Evolutionary conservation across 2,113 vertebrate genomes (phyloP), one percentile per base, ranked within the genome.

Genomic region (Entelurus aequoreus): DNA sequence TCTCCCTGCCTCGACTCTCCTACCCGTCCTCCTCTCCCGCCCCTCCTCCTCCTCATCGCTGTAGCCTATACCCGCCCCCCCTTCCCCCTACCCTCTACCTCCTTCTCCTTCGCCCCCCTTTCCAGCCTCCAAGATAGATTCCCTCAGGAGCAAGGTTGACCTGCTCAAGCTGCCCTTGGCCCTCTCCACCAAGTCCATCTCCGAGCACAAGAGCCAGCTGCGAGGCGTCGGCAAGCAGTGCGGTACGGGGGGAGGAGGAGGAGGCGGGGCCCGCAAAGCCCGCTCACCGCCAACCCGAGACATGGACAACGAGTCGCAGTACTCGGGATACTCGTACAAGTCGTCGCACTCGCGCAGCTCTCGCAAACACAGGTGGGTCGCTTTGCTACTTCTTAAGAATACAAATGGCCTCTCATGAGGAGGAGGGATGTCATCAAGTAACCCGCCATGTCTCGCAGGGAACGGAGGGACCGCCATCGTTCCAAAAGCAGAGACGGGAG

Each of bases 251-350:
- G 91, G 44, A 81, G 90, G 19, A 67, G 87, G 78, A 69, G 83
- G 36, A 77, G 88, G 83, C 66, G 79, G 89, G 81, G 83, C 89
- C 78, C 90, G 72, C 72, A 92, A 91, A 81, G 87, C 86, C 88
- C 77, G 88, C 46, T 91, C 90, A 80, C 84, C 62, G 83, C 88
- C 4, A 85, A 90, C 71, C 74, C 72, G 82, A 76, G 87, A 88
- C 78, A 97, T 97, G 95, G 95, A 97, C 82, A 96, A 94, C 56
- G 95, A 96, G 88, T 97, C 95, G 0, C 94, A 95, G 53, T 97
- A 96, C 69, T 96, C 94, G 2, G 94, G 94, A 0, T 95, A 96
- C 52, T 97, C 95, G 51, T 94, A 95, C 87, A 97, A 95, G 78
- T 95, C 94, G 0, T 94, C 93, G 8, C 94, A 96, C n/a, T 97